Evolutionary conservation across 2,888 invertebrate genomes (phyloP), one percentile per base, ranked within the genome.

Genomic region (Tetragonula carbonaria): DNA sequence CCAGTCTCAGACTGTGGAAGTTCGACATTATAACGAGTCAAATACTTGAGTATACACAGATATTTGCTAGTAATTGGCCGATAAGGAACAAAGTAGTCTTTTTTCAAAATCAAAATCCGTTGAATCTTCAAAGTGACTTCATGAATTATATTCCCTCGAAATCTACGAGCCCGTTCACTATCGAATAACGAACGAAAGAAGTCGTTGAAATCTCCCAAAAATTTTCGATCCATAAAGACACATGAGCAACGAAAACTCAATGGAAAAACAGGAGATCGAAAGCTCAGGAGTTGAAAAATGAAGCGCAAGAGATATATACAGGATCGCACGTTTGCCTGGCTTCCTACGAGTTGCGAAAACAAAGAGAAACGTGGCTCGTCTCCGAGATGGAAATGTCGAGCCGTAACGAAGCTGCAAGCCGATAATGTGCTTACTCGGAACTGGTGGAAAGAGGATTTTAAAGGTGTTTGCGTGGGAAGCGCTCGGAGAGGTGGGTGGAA

Each of bases 361-460:
- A 78, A 78, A 75, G 68, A 67, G 73, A 13, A 55, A 38, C 67
- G 33, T 13, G 14, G 16, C 14, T 4, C 28, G 23, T 28, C 28
- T 53, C 65, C 66, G 18, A 28, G 74, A 86, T 82, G 83, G 66
- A 80, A 80, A 80, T 73, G 75, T 53, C 66, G 68, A 33, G 74
- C 68, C 28, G 82, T 87, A 88, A 89, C 83, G 80, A 87, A 84
- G 77, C 86, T 78, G 75, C 85, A 72, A 84, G 82, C 85, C 86
- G 85, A 86, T 88, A 89, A 89, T 88, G 87, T 80, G 74, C 86
- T 90, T 89, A 88, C 84, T 63, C 67, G 82, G 45, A 74, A 78
- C 77, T 57, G 66, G 33, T 53, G 66, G 50, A 81, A 86, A 81
- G 81, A 73, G 80, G 78, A 76, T 80, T 85, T 75, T 72, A 73